phyloP scores from a whole-genome alignment of 1,140 invertebrate species.

The Drosophila busckii region DNA sequence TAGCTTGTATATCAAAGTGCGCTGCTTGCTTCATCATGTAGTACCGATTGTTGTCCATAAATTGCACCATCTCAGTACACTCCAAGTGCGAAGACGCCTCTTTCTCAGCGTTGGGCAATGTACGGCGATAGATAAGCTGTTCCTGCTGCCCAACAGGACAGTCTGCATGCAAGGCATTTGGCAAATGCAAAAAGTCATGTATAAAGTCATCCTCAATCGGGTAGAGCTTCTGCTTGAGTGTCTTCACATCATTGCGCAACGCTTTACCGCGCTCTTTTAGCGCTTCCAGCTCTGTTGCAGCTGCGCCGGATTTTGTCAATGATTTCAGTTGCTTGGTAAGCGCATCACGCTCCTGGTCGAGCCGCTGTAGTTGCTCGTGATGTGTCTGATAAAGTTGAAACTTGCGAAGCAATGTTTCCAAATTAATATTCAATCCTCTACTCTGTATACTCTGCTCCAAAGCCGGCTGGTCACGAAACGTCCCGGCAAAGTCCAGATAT shows the following conservation, averaged over 20 bases:
- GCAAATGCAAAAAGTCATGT: constrained; percentile 81
- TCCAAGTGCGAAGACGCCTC: constrained; percentile 42
- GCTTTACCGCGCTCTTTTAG: constrained; percentile 79
- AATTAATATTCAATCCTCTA: constrained; percentile 79
- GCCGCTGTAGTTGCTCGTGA: constrained; percentile 61
- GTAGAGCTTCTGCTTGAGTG: constrained; percentile 80
- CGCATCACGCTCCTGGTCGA: constrained; percentile 77
- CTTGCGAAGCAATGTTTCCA: constrained; percentile 78
- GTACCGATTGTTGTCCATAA: constrained; percentile 79
- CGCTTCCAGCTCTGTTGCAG: constrained; percentile 36
- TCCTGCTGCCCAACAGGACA: constrained; percentile 79
- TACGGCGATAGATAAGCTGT: constrained; percentile 78
- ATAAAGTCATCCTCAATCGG: constrained; percentile 82
- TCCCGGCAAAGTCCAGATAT: constrained; percentile 81
- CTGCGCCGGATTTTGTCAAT: constrained; percentile 26
- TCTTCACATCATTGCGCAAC: constrained; percentile 81
- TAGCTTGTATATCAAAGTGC: constrained; percentile 81
- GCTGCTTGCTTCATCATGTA: constrained; percentile 82
- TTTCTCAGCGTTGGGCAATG: background rate
- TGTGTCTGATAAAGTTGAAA: constrained; percentile 81
- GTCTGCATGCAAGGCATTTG: constrained; percentile 82
- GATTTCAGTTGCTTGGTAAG: constrained; percentile 62
- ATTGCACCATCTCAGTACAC: constrained; percentile 80
- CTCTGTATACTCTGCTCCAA: constrained; percentile 80
- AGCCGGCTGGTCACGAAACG: constrained; percentile 79